Evolutionary conservation across 2,888 invertebrate genomes (phyloP).

Genomic region (Zaprionus bogoriensis): DNA sequence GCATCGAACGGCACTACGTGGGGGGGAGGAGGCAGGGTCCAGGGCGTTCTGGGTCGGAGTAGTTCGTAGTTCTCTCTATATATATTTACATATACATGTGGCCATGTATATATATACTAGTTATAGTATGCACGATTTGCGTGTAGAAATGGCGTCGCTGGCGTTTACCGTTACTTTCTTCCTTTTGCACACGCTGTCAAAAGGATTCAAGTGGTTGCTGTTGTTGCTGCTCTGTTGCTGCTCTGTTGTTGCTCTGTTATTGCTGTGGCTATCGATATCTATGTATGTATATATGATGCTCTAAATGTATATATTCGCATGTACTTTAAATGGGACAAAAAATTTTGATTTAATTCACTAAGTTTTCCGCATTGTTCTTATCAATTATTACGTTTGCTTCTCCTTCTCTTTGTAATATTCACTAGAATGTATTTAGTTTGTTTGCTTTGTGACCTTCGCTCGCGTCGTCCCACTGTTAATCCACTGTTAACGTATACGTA

Average conservation of each 20-base stretch:
- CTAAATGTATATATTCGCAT: constrained; percentile 2
- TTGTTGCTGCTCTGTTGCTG: too few species aligned
- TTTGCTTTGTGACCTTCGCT: constrained; percentile 4
- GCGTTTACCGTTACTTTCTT: background rate
- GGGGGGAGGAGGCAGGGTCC: too few species aligned
- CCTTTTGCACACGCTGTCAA: constrained; percentile 16
- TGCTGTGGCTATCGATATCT: constrained; percentile 23
- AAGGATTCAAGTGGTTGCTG: constrained; percentile 17
- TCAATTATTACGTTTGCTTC: constrained; percentile 3
- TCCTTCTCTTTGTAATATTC: constrained; percentile 30
- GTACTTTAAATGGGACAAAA: constrained; percentile 65
- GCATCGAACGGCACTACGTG: too few species aligned
- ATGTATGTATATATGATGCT: constrained; percentile 18
- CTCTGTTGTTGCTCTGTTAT: too few species aligned
- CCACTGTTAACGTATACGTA: constrained; percentile 6
- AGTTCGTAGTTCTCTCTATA: too few species aligned
- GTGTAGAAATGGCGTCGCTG: background rate
- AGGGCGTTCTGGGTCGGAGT: too few species aligned
- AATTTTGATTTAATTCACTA: constrained; percentile 79
- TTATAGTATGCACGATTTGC: background rate
- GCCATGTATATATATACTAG: background rate
- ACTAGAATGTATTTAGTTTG: constrained; percentile 39
- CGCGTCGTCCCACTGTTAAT: too few species aligned
- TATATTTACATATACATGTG: constrained; percentile 12
- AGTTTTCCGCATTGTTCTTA: constrained; percentile 18